Evolutionary conservation across 2,113 vertebrate species (phyloP).

Genomic region (Sapajus apella): DNA sequence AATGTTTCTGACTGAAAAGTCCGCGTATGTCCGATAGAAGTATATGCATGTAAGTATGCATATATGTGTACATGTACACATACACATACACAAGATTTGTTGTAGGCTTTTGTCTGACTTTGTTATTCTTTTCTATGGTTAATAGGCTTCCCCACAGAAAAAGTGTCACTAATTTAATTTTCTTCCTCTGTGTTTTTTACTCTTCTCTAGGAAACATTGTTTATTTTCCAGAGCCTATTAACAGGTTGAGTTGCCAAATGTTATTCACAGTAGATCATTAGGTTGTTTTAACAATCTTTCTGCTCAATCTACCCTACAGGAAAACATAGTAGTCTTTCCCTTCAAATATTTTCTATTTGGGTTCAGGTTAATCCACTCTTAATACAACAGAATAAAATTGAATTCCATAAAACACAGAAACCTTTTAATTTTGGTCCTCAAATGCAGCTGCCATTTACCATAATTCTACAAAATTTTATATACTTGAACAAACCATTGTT

Average conservation of each 20-base stretch:
- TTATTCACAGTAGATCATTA: conserved; percentile 8
- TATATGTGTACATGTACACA: not conserved
- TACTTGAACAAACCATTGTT: conserved; percentile 7
- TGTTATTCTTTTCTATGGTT: conserved; percentile 51
- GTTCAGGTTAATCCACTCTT: conserved; percentile 36
- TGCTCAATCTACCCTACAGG: not conserved
- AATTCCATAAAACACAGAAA: conserved; percentile 60
- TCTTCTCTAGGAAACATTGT: not conserved
- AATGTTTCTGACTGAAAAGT: not conserved
- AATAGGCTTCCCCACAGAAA: conserved; percentile 17
- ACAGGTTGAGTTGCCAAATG: conserved; percentile 36
- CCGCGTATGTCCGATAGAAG: not conserved
- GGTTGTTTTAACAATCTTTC: conserved; percentile 14
- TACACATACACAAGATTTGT: not conserved
- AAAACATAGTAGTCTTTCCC: conserved; percentile 6
- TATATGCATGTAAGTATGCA: not conserved
- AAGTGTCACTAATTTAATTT: conserved; percentile 55
- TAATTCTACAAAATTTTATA: not conserved
- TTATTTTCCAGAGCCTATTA: conserved; percentile 54
- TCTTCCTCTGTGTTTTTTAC: conserved; percentile 61
- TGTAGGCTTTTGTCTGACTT: conserved; percentile 15
- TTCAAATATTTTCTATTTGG: conserved; percentile 29
- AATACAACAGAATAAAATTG: conserved; percentile 36
- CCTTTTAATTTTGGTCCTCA: conserved; percentile 30
- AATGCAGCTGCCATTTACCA: not conserved